A percentile compares a stretch with the other conserved stretches of the same genome.
These are phyloP conservation scores for Drosophila prosaltans DNA, from an alignment of 1,140 invertebrate genomes.

Conservation along the genomic window DNA sequence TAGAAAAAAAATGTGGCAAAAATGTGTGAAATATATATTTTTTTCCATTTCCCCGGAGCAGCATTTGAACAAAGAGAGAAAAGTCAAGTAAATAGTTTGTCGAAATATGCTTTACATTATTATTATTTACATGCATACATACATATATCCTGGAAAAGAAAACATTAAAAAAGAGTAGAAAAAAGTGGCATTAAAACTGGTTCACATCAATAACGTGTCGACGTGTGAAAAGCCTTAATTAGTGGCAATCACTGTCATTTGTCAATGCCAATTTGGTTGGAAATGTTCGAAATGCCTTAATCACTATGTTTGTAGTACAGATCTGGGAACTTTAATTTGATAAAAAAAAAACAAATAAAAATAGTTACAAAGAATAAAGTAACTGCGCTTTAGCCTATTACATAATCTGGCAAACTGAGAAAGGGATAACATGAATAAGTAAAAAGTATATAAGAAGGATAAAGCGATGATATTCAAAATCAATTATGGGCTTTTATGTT, in stretches of 20 bases:
- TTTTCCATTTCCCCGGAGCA: not conserved
- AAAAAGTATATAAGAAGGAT: not conserved
- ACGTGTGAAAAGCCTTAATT: not conserved
- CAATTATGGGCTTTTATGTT: not conserved
- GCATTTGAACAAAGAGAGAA: not conserved
- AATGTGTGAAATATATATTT: constrained; percentile 26
- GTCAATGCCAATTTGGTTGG: constrained; percentile 1
- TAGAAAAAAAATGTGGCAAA: constrained; percentile 17
- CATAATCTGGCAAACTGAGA: not conserved
- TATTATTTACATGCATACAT: no score
- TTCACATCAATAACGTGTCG: not conserved
- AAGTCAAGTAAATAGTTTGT: constrained; percentile 10
- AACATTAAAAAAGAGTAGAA: not conserved
- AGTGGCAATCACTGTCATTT: not conserved
- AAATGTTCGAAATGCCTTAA: no score
- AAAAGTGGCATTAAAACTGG: not conserved
- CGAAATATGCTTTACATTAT: constrained; percentile 5
- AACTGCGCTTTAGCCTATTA: no score
- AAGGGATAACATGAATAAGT: not conserved
- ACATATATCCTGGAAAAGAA: no score
- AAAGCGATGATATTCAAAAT: not conserved
- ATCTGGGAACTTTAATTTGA: no score
- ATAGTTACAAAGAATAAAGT: no score
- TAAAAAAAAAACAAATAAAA: no score
- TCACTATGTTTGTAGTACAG: no score